These are phyloP conservation scores for Cyprinodon variegatus DNA, from an alignment of 2,113 vertebrate species.

Conservation along the genomic window DNA sequence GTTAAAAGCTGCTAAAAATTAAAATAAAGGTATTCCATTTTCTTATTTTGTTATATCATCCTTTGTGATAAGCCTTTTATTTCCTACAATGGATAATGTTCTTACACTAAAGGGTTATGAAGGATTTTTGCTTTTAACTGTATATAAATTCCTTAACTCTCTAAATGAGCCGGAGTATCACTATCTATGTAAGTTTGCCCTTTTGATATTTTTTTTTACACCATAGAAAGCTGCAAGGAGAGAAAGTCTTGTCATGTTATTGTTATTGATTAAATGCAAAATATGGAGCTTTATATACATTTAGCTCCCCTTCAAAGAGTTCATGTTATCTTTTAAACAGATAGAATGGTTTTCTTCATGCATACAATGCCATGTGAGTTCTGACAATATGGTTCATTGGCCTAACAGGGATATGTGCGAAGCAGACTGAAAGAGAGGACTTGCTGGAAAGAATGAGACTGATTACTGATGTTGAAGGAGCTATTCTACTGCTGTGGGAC, in stretches of 20 bases:
- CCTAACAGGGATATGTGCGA: conserved; percentile 26
- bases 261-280: conserved; percentile 19
- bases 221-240: too few relatives aligned
- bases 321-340: conserved; percentile 21
- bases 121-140: too few relatives aligned
- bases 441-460: conserved; percentile 43
- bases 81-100: too few relatives aligned
- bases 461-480: conserved; percentile 45
- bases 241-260: background rate
- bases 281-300: conserved; percentile 25
- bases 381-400: conserved; percentile 36
- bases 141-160: too few relatives aligned
- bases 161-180: too few relatives aligned
- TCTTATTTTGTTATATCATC: too few relatives aligned
- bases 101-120: too few relatives aligned
- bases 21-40: too few relatives aligned
- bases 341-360: conserved; percentile 29
- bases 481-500: conserved; percentile 36
- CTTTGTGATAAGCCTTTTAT: too few relatives aligned
- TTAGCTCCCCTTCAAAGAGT: conserved; percentile 1
- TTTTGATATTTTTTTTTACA: too few relatives aligned
- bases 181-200: too few relatives aligned
- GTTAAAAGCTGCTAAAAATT: too few relatives aligned
- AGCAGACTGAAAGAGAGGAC: conserved; percentile 27
- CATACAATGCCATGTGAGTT: conserved; percentile 35